phyloP scores from a whole-genome alignment of 1,140 invertebrate species.

The Campodea augens region DNA sequence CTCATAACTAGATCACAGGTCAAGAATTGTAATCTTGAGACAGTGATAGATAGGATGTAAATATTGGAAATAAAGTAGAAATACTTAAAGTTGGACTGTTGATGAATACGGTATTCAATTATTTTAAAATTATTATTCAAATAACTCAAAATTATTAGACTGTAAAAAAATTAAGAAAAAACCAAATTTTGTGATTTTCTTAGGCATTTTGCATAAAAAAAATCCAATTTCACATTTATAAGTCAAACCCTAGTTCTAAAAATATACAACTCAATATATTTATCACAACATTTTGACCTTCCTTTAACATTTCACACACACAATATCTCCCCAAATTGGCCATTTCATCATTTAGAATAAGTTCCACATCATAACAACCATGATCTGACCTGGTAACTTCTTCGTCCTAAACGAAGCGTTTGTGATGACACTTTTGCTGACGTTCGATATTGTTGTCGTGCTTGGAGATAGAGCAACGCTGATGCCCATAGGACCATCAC shows the following conservation, averaged over 20 bases:
- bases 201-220: not conserved
- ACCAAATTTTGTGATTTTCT: no score
- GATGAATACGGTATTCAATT: no score
- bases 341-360: slow-evolving; percentile 7
- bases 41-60: no score
- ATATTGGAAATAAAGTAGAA: no score
- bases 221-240: not conserved
- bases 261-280: not conserved
- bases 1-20: no score
- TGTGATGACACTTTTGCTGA: slow-evolving; percentile 87
- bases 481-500: slow-evolving; percentile 57
- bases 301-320: not conserved
- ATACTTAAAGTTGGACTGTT: no score
- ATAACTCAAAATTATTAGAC: no score
- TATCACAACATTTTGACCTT: slow-evolving; percentile 6
- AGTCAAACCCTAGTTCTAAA: not conserved
- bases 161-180: no score
- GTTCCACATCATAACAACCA: no score
- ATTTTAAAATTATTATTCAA: no score
- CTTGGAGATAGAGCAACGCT: slow-evolving; percentile 57
- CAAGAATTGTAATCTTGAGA: no score
- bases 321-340: slow-evolving; percentile 1
- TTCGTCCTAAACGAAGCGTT: slow-evolving; percentile 91
- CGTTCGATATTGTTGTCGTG: slow-evolving; percentile 46
- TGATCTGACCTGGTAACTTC: slow-evolving; percentile 63